Evolutionary conservation across 2,888 invertebrate genomes (phyloP).

Genomic region (Pristionchus exspectatus): DNA sequence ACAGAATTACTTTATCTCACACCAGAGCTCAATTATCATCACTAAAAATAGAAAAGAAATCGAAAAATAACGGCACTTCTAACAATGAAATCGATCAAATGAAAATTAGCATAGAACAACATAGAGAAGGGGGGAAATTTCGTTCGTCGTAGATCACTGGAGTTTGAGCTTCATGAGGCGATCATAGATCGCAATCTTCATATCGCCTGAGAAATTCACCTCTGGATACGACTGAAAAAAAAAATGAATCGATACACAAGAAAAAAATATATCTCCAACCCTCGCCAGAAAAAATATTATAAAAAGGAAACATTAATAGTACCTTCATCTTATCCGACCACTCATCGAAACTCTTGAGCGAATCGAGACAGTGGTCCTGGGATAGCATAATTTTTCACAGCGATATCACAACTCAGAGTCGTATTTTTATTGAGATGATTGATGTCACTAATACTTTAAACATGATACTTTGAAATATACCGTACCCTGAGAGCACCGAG

Average conservation of each 20-base stretch:
- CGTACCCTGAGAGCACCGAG: background rate
- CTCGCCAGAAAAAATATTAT: background rate
- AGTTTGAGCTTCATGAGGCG: background rate
- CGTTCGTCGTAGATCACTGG: background rate
- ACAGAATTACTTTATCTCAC: too few species aligned
- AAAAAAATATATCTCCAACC: too few species aligned
- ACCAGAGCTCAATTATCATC: too few species aligned
- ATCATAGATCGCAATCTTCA: background rate
- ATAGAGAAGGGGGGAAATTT: too few species aligned
- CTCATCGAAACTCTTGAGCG: background rate
- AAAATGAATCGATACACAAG: too few species aligned
- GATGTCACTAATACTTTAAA: too few species aligned
- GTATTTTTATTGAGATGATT: too few species aligned
- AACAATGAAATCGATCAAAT: too few species aligned
- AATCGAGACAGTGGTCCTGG: background rate
- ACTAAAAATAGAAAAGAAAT: background rate
- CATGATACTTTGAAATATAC: background rate
- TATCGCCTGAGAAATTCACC: background rate
- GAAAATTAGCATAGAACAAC: too few species aligned
- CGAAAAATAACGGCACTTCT: background rate
- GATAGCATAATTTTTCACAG: background rate
- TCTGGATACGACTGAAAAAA: background rate
- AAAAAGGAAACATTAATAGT: background rate
- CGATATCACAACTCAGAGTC: too few species aligned
- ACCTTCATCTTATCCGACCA: background rate